These are phyloP conservation scores for Copsychus sechellarum DNA, from an alignment of 2,113 vertebrate genomes.

Conservation along the genomic window DNA sequence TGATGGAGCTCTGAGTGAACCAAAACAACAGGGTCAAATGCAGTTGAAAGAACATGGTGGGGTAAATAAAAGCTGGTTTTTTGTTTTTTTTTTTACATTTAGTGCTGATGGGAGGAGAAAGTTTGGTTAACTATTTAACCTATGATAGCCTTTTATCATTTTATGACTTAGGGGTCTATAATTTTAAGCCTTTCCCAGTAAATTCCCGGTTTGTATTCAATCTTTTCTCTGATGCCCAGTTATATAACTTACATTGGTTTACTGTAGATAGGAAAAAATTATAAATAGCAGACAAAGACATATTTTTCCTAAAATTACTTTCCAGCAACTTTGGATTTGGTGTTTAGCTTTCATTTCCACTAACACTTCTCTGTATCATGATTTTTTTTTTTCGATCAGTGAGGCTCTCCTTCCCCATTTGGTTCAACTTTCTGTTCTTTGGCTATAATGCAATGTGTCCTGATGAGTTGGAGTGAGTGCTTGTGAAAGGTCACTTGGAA, in stretches of 20 bases:
- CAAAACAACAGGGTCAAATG: constrained; percentile 54
- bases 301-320: background rate
- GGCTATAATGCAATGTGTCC: background rate
- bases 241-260: background rate
- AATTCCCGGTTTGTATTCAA: background rate
- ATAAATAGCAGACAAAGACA: background rate
- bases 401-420: background rate
- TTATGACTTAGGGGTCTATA: background rate
- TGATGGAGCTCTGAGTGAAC: constrained; percentile 7
- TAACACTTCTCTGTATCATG: background rate
- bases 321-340: background rate
- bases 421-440: background rate
- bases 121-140: constrained; percentile 63
- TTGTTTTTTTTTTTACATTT: background rate
- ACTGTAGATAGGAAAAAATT: background rate
- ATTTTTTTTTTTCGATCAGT: background rate
- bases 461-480: background rate
- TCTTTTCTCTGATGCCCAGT: background rate
- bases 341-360: background rate
- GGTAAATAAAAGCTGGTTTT: constrained; percentile 31
- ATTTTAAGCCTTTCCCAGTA: constrained; percentile 17
- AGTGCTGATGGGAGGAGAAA: constrained; percentile 46
- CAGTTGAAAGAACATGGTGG: constrained; percentile 37
- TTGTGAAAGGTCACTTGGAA: constrained; percentile 18
- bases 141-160: constrained; percentile 34